Percentiles rank a stretch among this genome's conserved stretches.
These are phyloP conservation scores for Podarcis cretensis DNA, from an alignment of 2,113 vertebrate genomes.

Conservation along the genomic window DNA sequence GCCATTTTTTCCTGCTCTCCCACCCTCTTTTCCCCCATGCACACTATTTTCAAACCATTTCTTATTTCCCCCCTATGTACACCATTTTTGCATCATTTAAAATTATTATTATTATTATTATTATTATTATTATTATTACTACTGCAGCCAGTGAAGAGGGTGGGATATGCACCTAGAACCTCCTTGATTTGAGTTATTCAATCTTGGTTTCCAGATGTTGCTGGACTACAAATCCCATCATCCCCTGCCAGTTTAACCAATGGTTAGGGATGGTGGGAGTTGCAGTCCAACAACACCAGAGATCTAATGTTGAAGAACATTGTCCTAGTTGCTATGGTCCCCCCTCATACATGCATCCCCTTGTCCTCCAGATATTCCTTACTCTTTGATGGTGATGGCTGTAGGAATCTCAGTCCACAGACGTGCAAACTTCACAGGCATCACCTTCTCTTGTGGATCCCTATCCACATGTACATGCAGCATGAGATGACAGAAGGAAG, in stretches of 20 bases:
- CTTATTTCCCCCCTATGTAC: too few species aligned
- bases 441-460: slow-evolving; percentile 96
- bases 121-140: not conserved
- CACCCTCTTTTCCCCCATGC: too few species aligned
- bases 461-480: slow-evolving; percentile 95
- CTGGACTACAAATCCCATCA: not conserved
- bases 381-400: slow-evolving; percentile 98
- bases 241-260: too few species aligned
- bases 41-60: too few species aligned
- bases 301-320: not conserved
- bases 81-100: too few species aligned
- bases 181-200: too few species aligned
- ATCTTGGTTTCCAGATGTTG: too few species aligned
- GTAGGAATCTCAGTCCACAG: slow-evolving; percentile 97
- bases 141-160: not conserved
- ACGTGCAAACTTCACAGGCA: slow-evolving; percentile 94
- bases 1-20: too few species aligned
- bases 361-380: slow-evolving; percentile 18
- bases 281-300: too few species aligned
- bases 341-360: not conserved
- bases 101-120: too few species aligned
- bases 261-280: too few species aligned
- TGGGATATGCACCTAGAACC: not conserved
- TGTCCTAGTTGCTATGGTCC: not conserved
- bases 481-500: slow-evolving; percentile 98